These are phyloP conservation scores for Apis laboriosa DNA, from an alignment of 1,140 invertebrate species.

Conservation along the genomic window DNA sequence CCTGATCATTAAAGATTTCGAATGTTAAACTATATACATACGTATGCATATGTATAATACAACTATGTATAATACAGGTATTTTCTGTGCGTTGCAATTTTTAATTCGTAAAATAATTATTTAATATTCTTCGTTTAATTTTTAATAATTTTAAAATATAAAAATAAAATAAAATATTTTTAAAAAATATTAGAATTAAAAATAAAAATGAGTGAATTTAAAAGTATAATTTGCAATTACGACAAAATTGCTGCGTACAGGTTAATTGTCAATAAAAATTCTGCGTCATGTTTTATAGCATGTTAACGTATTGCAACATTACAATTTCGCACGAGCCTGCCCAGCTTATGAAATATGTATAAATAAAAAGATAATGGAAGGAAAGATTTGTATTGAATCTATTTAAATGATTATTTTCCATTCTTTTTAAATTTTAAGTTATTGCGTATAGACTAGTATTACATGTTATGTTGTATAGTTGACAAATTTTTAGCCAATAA, in stretches of 20 bases:
- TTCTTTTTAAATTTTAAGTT: slow-evolving; percentile 48
- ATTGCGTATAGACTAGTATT: slow-evolving; percentile 20
- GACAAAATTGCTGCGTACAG: not conserved
- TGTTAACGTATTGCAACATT: not conserved
- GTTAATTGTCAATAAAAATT: slow-evolving; percentile 4
- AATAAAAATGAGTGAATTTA: no score
- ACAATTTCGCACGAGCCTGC: slow-evolving; percentile 9
- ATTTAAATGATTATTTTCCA: not conserved
- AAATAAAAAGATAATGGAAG: not conserved
- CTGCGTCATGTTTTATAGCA: not conserved
- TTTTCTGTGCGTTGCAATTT: slow-evolving; percentile 9
- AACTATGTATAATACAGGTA: not conserved
- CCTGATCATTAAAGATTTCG: not conserved
- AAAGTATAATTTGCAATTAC: not conserved
- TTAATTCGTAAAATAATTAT: not conserved
- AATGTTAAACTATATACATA: not conserved
- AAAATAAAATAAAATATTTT: no score
- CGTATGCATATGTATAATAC: not conserved
- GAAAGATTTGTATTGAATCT: not conserved
- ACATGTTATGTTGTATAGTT: slow-evolving; percentile 24
- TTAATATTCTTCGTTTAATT: no score
- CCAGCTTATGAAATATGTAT: slow-evolving; percentile 15
- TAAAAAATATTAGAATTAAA: not conserved
- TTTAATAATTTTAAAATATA: no score
- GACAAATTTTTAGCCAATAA: slow-evolving; percentile 23